Conservation (phyloP, 2,113 vertebrate genomes). For the Scytalopus superciliaris region DNA sequence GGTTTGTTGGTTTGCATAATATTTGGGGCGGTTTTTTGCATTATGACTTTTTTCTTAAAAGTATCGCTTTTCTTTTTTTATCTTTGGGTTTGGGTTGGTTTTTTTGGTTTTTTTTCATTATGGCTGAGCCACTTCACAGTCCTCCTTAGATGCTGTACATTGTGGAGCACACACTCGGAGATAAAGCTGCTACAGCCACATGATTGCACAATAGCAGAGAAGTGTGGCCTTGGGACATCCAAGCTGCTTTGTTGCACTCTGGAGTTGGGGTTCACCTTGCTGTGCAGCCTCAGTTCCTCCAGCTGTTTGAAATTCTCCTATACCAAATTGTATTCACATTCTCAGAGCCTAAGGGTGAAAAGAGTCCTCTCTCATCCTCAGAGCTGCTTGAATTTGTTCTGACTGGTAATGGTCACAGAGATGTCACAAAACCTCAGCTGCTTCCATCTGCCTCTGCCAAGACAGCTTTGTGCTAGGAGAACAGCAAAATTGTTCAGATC, state of each 20-base stretch:
- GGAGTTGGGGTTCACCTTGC: neutral
- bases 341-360: neutral
- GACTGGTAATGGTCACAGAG: neutral
- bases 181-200: slow-evolving; percentile 40
- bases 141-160: neutral
- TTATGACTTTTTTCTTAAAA: neutral
- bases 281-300: neutral
- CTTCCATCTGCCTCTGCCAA: neutral
- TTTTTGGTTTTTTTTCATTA: neutral
- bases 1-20: no score
- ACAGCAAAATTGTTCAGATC: neutral
- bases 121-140: neutral
- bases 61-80: neutral
- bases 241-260: neutral
- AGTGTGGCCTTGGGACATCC: neutral
- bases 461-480: neutral
- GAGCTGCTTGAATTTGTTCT: neutral
- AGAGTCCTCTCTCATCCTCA: neutral
- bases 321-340: neutral
- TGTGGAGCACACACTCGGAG: neutral
- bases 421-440: neutral
- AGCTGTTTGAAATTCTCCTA: neutral
- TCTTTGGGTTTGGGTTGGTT: no score
- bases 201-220: neutral
- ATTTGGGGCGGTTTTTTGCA: neutral